Percentiles rank a stretch among this genome's conserved stretches.
Conservation (phyloP, 2,888 invertebrate species). For the Bembecia ichneumoniformis region DNA sequence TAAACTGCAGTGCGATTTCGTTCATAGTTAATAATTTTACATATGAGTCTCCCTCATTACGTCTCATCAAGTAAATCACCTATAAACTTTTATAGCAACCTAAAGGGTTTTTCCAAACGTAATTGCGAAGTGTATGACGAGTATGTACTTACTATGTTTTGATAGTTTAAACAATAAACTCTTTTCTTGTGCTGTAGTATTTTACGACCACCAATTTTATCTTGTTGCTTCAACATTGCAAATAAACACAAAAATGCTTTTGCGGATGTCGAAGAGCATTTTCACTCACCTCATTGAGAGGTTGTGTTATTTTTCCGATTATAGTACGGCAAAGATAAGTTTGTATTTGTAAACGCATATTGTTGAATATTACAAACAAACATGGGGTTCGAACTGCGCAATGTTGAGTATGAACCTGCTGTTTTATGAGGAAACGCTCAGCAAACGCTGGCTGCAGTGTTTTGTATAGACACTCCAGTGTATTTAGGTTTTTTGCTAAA, state of each 20-base stretch:
- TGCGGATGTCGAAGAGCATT: slow-evolving; percentile 26
- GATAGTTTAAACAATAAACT: slow-evolving; percentile 45
- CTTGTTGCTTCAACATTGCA: slow-evolving; percentile 44
- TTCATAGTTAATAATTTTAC: no score
- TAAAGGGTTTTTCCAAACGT: slow-evolving; percentile 19
- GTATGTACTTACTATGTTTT: slow-evolving; percentile 21
- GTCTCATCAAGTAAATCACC: slow-evolving; percentile 32
- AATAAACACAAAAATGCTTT: slow-evolving; percentile 43
- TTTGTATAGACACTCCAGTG: slow-evolving; percentile 18
- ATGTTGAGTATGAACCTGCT: slow-evolving; percentile 42
- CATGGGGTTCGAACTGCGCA: slow-evolving; percentile 43
- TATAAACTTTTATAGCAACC: slow-evolving; percentile 13
- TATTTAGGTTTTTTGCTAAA: slow-evolving; percentile 6
- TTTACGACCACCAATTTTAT: slow-evolving; percentile 54
- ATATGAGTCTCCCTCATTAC: slow-evolving; percentile 4
- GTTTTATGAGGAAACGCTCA: slow-evolving; percentile 41
- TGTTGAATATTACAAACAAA: slow-evolving; percentile 49
- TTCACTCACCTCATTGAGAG: slow-evolving; percentile 22
- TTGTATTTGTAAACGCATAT: slow-evolving; percentile 30
- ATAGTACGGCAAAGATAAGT: slow-evolving; percentile 14
- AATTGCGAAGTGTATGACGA: slow-evolving; percentile 30
- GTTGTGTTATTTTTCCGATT: slow-evolving; percentile 19
- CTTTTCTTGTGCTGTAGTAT: slow-evolving; percentile 35
- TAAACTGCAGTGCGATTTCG: not conserved
- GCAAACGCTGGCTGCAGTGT: slow-evolving; percentile 30